A percentile compares a stretch with the other conserved stretches of the same genome.
These are phyloP conservation scores for Cyphomyrus discorhynchus DNA, from an alignment of 2,113 vertebrate species.

Conservation along the genomic window DNA sequence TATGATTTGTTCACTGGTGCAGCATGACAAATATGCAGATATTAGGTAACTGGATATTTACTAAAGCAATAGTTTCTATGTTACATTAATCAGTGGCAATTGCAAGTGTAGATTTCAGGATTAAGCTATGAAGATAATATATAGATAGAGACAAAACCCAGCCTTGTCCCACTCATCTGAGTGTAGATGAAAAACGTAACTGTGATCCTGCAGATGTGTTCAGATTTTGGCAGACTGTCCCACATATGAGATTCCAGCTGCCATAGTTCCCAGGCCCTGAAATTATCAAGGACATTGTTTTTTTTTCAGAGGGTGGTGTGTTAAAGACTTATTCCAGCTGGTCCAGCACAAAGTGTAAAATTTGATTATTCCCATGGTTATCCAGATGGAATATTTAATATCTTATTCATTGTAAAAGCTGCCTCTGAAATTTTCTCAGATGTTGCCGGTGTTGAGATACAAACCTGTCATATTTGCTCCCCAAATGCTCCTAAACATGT, in stretches of 20 bases:
- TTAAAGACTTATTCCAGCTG: slow-evolving; percentile 5
- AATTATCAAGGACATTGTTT: neutral
- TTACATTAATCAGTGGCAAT: neutral
- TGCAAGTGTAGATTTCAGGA: neutral
- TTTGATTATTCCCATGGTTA: neutral
- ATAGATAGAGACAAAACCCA: neutral
- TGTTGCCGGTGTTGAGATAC: neutral
- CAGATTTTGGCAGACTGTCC: neutral
- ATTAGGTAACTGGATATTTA: neutral
- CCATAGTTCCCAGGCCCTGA: neutral
- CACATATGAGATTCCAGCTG: neutral
- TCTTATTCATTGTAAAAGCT: neutral
- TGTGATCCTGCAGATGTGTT: neutral
- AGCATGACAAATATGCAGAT: neutral
- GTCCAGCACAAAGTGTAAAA: neutral
- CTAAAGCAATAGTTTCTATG: neutral
- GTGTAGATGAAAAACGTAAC: neutral
- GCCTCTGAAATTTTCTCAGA: neutral
- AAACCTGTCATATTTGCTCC: neutral
- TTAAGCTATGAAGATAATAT: neutral
- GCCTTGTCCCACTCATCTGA: neutral
- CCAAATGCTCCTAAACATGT: neutral
- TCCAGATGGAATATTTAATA: neutral
- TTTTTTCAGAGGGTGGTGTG: neutral
- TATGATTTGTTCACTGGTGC: neutral